Conservation (phyloP, 2,888 invertebrate genomes). For the Boloria selene region DNA sequence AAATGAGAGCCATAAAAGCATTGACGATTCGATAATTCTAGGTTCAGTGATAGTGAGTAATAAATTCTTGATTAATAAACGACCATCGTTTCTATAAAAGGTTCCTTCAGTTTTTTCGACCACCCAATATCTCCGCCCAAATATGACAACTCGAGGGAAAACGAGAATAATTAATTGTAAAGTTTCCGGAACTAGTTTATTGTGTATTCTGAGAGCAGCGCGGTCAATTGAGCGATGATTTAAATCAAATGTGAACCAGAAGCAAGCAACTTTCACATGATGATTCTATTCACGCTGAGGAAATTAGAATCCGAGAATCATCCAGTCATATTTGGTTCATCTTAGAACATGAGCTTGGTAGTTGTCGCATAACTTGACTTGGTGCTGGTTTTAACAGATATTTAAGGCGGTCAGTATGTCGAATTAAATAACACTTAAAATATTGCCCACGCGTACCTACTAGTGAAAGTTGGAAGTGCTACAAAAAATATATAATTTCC, state of each 20-base stretch:
- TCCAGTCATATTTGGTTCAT: conserved; percentile 47
- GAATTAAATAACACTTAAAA: conserved; percentile 70
- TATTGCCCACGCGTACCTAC: conserved; percentile 55
- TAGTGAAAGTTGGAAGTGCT: conserved; percentile 64
- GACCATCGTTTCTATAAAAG: conserved; percentile 29
- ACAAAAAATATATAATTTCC: conserved; percentile 53
- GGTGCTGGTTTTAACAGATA: conserved; percentile 46
- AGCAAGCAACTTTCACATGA: conserved; percentile 68
- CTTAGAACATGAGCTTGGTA: conserved; percentile 42
- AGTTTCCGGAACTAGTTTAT: conserved; percentile 52
- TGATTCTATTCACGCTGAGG: conserved; percentile 51
- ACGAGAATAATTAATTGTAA: conserved; percentile 41
- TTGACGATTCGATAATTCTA: conserved; percentile 56
- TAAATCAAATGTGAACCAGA: conserved; percentile 59
- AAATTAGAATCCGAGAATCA: conserved; percentile 51
- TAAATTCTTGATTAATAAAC: conserved; percentile 39
- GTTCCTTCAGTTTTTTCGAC: conserved; percentile 28
- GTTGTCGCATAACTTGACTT: conserved; percentile 56
- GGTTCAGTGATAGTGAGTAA: conserved; percentile 47
- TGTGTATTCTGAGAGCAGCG: conserved; percentile 56
- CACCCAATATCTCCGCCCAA: conserved; percentile 33
- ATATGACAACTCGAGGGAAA: conserved; percentile 29
- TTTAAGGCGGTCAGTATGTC: conserved; percentile 63
- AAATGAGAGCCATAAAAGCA: conserved; percentile 66
- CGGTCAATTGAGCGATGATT: conserved; percentile 53